Conservation (phyloP, 2,797 vertebrate genomes). For the Dromococcyx pavoninus region DNA sequence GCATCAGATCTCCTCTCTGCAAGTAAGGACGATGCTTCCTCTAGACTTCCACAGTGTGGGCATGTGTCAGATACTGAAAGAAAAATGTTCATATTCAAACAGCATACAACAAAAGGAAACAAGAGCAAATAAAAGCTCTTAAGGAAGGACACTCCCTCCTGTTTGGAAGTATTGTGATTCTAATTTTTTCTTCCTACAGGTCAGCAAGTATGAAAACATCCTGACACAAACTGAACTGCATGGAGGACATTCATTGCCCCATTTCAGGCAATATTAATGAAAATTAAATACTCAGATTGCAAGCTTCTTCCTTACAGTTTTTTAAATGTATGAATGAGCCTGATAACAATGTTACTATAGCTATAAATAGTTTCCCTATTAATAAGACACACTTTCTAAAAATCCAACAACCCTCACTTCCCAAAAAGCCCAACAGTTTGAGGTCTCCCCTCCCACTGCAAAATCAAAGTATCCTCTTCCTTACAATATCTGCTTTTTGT, state of each 20-base stretch:
- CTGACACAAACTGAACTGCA: neutral
- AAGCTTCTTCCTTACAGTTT: neutral
- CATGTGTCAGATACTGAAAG: accelerated
- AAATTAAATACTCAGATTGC: neutral
- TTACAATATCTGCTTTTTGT: neutral
- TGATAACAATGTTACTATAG: neutral
- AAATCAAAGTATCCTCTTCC: neutral
- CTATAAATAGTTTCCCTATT: neutral
- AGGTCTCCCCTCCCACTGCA: neutral
- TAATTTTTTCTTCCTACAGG: neutral
- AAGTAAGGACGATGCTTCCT: neutral
- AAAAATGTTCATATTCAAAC: neutral
- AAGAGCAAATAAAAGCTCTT: neutral
- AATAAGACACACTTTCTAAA: neutral
- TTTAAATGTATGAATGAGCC: neutral
- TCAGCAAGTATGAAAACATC: neutral
- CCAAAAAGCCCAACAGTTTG: neutral
- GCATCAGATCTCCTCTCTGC: neutral
- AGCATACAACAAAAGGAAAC: neutral
- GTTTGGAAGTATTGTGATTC: neutral
- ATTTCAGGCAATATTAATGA: neutral
- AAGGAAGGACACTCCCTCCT: neutral
- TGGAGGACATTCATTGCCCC: neutral
- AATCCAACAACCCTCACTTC: neutral
- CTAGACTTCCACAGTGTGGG: neutral